Evolutionary conservation across 2,888 invertebrate genomes (phyloP).

Genomic region (Lamproptera curius): DNA sequence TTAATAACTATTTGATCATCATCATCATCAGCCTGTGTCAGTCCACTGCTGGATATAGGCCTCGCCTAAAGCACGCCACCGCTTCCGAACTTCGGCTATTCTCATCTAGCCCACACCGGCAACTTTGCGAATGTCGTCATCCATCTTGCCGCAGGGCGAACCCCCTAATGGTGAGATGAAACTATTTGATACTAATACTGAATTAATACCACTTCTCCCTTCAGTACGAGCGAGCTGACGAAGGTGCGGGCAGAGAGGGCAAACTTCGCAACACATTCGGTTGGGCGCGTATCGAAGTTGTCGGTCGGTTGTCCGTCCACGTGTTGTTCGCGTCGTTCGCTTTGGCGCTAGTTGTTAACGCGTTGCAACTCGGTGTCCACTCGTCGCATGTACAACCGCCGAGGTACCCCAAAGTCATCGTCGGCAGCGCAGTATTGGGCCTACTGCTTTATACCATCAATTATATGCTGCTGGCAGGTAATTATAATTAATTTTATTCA

Average conservation of each 20-base stretch:
- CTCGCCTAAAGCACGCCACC: no score
- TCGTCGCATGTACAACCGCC: slow-evolving; percentile 69
- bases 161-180: no score
- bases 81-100: no score
- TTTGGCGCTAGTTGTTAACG: slow-evolving; percentile 89
- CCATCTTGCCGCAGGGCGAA: no score
- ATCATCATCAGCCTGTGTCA: no score
- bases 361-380: slow-evolving; percentile 88
- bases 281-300: slow-evolving; percentile 94
- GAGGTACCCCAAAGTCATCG: slow-evolving; percentile 82
- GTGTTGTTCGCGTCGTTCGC: slow-evolving; percentile 90
- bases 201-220: no score
- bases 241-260: slow-evolving; percentile 79
- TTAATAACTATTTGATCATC: no score
- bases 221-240: slow-evolving; percentile 69
- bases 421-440: slow-evolving; percentile 88
- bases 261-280: slow-evolving; percentile 93
- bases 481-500: slow-evolving; percentile 28
- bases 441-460: slow-evolving; percentile 87
- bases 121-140: no score
- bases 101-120: no score
- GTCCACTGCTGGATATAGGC: no score
- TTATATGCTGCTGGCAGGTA: slow-evolving; percentile 88
- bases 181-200: no score
- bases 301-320: slow-evolving; percentile 88